Base-by-base conservation (phyloP, 2,113 vertebrate genomes). In the Chaetops frenatus region DNA sequence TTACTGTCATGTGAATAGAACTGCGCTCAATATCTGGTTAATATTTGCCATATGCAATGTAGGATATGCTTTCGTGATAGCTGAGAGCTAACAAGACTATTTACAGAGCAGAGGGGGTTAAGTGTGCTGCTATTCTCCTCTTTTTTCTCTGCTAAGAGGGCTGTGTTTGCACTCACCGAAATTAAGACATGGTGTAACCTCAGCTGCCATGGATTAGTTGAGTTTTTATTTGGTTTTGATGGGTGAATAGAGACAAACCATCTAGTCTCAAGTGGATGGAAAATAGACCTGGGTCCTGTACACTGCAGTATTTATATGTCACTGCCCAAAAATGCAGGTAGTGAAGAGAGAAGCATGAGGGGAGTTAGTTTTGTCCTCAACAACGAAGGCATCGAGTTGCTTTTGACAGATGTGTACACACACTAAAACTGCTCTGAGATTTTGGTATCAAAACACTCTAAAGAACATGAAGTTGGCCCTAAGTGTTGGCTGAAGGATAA, bases 1-100 rank as follows among this genome's bases (percentile, higher is more conserved):
- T 91, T 86, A 83, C 71, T 87, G 65, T 90, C 83, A 27, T 28
- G 25, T 79, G 89, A 97, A 92, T 73, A 85, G 78, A 78, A 40
- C 44, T 62, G 85, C 66, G 66, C 51, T 97, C 64, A 90, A 35
- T 96, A 94, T 53, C 86, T 95, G 91, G 96, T 97, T 98, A 98
- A 97, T 97, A 95, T 96, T 97, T 96, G 95, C 92, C 91, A 76
- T 38, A 27, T 47, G 45, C 61, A 85, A 65, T 82, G 81, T 69
- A n/a, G 64, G 58, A 92, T 71, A 84, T 71, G 62, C 42, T 83
- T 93, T 94, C 73, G 93, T 86, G 83, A 92, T 76, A 92, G 84
- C 57, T 79, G 70, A 96, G 96, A 95, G 90, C 70, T 86, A 95
- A 94, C 79, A 93, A 83, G 91, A 87, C 48, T 96, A 73, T 97